phyloP scores from a whole-genome alignment of 2,113 vertebrate species.

The Equus quagga region DNA sequence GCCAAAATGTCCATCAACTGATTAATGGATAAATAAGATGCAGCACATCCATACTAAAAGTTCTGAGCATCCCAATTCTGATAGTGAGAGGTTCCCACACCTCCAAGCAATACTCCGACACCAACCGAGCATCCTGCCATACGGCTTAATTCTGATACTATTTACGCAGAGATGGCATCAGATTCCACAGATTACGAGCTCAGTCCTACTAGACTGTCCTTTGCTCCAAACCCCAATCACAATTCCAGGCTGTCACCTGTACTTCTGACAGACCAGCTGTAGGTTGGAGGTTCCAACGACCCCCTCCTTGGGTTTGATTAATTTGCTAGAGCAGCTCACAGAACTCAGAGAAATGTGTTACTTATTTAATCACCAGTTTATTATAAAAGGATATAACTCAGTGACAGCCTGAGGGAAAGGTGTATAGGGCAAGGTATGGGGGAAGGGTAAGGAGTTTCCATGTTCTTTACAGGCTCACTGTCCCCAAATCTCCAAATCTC shows the following conservation, averaged over 20 bases:
- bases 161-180: not conserved
- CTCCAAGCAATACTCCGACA: not conserved
- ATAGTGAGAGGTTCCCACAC: not conserved
- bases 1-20: not conserved
- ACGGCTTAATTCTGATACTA: not conserved
- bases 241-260: not conserved
- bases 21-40: not conserved
- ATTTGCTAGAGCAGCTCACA: not conserved
- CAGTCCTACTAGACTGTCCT: not conserved
- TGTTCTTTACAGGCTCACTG: not conserved
- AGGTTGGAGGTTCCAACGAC: not conserved
- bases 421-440: accelerated
- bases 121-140: not conserved
- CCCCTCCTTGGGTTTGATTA: not conserved
- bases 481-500: not conserved
- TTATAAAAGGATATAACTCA: not conserved
- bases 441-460: not conserved
- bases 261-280: not conserved
- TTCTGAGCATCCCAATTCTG: not conserved
- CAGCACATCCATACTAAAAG: not conserved
- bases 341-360: not conserved
- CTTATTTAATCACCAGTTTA: not conserved
- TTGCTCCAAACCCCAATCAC: not conserved
- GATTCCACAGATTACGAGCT: not conserved
- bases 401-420: not conserved